Evolutionary conservation across 2,113 vertebrate species (phyloP), one percentile per base, ranked within the genome.

Genomic region (Proteles cristata): DNA sequence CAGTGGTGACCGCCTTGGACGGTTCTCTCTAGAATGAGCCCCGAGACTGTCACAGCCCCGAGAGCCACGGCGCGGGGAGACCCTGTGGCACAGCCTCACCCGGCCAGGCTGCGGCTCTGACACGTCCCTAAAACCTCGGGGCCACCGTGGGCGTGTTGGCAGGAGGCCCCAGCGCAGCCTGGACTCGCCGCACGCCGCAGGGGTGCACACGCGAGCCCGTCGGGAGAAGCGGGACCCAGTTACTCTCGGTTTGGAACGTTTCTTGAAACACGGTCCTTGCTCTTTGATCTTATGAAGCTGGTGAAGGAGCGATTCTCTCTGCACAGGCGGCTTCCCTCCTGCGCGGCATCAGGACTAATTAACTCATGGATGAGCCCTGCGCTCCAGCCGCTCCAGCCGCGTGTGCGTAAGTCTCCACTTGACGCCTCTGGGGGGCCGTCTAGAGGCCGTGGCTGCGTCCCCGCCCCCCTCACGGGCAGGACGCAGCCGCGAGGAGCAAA

Each of bases 281-380:
- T 35, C 63, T 58, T 82, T 10, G 80, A n/a, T 55, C 79, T 66
- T 77, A 45, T 19, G 48, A 55, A 82, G 89, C 39, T 81, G 55
- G 63, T 26, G 45, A 63, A 86, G 15, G 71, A 85, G 89, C 17
- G 74, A 76, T 89, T 85, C 90, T 88, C 53, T 35, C 15, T 7
- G 25, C 39, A 39, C 55, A 23, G 43, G 10, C 31, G 25, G 3
- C 12, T 33, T 84, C 66, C 43, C 79, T 65, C 1, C 14, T 28
- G 45, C 8, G 43, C 53, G 23, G 39, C 19, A 21, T 5, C 19
- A 0, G 31, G n/a, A 88, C 71, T 26, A 5, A 71, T 39, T 31
- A 28, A 45, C 68, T 48, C 11, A 61, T 23, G 33, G 14, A 25
- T 80, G 28, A 65, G 9, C 80, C 39, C 26, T 11, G 7, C 26